A percentile compares a stretch with the other conserved stretches of the same genome.
These are phyloP conservation scores for Protonibea diacanthus DNA, from an alignment of 2,797 vertebrate genomes.

Conservation along the genomic window DNA sequence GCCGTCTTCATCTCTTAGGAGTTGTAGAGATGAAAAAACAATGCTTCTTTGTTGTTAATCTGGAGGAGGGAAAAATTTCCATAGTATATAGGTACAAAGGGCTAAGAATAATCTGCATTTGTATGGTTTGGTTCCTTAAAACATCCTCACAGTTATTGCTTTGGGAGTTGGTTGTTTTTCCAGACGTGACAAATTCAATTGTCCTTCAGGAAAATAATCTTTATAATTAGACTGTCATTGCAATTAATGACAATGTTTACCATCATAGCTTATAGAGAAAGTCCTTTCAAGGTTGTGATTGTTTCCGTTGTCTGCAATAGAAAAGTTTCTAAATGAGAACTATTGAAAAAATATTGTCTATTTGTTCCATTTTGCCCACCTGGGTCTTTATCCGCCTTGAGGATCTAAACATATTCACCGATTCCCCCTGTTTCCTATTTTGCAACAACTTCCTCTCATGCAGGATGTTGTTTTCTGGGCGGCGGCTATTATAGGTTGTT, in stretches of 20 bases:
- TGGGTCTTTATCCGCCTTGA: slow-evolving; percentile 11
- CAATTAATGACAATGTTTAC: slow-evolving; percentile 69
- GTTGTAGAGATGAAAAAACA: slow-evolving; percentile 37
- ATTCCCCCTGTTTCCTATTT: slow-evolving; percentile 29
- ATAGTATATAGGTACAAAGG: slow-evolving; percentile 23
- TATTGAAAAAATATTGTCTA: slow-evolving; percentile 3
- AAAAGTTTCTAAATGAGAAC: slow-evolving; percentile 33
- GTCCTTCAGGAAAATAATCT: slow-evolving; percentile 69
- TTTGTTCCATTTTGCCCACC: not conserved
- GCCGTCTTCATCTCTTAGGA: slow-evolving; percentile 39
- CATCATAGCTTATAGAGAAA: slow-evolving; percentile 28
- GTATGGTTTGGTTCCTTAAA: slow-evolving; percentile 31
- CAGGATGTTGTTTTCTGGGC: slow-evolving; percentile 71
- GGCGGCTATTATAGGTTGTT: slow-evolving; percentile 73
- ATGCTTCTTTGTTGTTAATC: slow-evolving; percentile 31
- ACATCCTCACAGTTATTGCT: slow-evolving; percentile 43
- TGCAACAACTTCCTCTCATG: slow-evolving; percentile 57
- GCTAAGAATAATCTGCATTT: slow-evolving; percentile 51
- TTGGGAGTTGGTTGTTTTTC: slow-evolving; percentile 59
- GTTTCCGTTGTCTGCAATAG: not conserved
- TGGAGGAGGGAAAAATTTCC: slow-evolving; percentile 31
- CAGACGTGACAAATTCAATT: slow-evolving; percentile 62
- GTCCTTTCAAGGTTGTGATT: slow-evolving; percentile 59
- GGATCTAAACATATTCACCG: slow-evolving; percentile 42
- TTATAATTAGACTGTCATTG: slow-evolving; percentile 71